Evolutionary conservation across 2,888 invertebrate genomes (phyloP), one percentile per base, ranked within the genome.

Genomic region (Lucinisca nassula): DNA sequence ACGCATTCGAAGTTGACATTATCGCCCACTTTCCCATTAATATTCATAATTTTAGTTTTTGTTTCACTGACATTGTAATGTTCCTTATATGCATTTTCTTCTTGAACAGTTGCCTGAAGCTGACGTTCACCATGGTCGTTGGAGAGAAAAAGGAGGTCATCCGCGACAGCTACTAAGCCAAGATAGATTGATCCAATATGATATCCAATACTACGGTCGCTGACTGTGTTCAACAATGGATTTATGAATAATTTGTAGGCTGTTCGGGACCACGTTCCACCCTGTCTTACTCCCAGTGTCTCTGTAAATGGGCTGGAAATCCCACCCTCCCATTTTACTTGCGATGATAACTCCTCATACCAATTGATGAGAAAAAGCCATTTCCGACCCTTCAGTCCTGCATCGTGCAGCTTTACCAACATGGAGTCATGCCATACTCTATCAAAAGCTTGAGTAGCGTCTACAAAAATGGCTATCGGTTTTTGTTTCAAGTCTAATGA

Each of bases 401-500:
- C n/a, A n/a, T 51, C n/a, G 21, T 51, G 21, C 21, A 51, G 21
- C 51, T 51, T 51, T 8, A 51, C n/a, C 4, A 51, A n/a, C 51
- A 51, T 21, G 21, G 74, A 74, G 30, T 74, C 74, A 27, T 81
- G 61, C 10, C 81, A 74, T 27, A 81, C 40, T 0, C 73, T 40
- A 27, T 81, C 80, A 45, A 81, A 81, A 14, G 74, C 80, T 38
- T 81, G 73, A 8, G 1, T 27, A 21, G 80, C 74, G 74, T 74
- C 58, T n/a, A n/a, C n/a, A n/a, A n/a, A n/a, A n/a, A n/a, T n/a
- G n/a, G n/a, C n/a, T n/a, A n/a, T n/a, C n/a, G n/a, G n/a, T n/a
- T n/a, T n/a, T n/a, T n/a, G n/a, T n/a, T n/a, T n/a, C n/a, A n/a
- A 45, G 45, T 55, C 55, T 55, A 12, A 55, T 21, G 61, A 24